A percentile compares a stretch with the other conserved stretches of the same genome.
These are phyloP conservation scores for Lasioglossum albipes DNA, from an alignment of 1,140 invertebrate genomes.

Conservation along the genomic window DNA sequence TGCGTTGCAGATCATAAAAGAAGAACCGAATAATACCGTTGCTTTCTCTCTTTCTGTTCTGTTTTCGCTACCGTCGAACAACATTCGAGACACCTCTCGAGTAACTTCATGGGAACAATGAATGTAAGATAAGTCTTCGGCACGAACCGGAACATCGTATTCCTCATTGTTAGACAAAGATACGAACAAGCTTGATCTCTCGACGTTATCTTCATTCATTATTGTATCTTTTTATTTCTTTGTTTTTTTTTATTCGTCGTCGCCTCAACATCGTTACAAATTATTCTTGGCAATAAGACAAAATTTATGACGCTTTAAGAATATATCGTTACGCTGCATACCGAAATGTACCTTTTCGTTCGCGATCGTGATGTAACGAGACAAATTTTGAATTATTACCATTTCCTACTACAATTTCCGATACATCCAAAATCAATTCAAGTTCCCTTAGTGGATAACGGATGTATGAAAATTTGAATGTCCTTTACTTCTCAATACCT, in stretches of 20 bases:
- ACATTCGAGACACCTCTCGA: constrained; percentile 23
- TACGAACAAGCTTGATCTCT: constrained; percentile 48
- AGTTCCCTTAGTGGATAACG: constrained; percentile 22
- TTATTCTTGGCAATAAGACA: constrained; percentile 60
- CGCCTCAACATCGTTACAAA: neutral
- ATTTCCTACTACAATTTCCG: constrained; percentile 62
- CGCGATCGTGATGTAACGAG: constrained; percentile 57
- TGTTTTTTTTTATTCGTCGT: constrained; percentile 12
- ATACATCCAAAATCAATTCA: constrained; percentile 54
- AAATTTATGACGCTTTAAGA: constrained; percentile 61
- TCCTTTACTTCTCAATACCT: constrained; percentile 63
- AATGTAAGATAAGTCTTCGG: constrained; percentile 63
- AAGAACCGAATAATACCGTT: constrained; percentile 23
- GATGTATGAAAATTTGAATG: constrained; percentile 52
- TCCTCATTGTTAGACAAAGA: constrained; percentile 26
- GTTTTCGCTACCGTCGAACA: neutral
- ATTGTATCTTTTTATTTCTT: constrained; percentile 36
- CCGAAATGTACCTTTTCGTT: constrained; percentile 26
- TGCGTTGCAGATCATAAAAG: constrained; percentile 6
- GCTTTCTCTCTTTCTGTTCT: neutral
- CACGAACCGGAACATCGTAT: constrained; percentile 57
- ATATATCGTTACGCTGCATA: constrained; percentile 52
- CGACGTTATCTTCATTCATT: constrained; percentile 65
- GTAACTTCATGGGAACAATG: constrained; percentile 57
- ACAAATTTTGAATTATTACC: constrained; percentile 68